Conservation (phyloP, 2,113 vertebrate genomes). For the Cololabis saira region DNA sequence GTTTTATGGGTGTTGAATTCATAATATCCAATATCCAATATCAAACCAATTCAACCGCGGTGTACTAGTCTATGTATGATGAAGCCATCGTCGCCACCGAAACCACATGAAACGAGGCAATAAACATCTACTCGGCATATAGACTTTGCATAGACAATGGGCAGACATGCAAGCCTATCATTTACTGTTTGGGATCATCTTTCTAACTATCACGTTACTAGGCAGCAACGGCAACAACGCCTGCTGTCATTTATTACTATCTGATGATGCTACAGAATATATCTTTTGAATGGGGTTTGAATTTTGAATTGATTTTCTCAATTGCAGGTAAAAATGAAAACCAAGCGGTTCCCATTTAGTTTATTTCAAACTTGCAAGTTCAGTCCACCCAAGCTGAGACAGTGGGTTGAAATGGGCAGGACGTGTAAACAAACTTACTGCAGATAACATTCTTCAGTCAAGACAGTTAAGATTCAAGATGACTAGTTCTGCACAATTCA, state of each 20-base stretch:
- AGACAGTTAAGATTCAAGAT: not conserved
- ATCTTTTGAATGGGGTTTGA: not conserved
- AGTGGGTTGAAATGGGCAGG: constrained; percentile 5
- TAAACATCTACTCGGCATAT: constrained; percentile 17
- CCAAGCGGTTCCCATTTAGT: not conserved
- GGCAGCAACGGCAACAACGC: constrained; percentile 10
- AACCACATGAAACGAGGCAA: constrained; percentile 7
- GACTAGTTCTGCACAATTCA: not conserved
- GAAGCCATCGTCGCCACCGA: constrained; percentile 9
- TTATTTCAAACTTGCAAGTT: not conserved
- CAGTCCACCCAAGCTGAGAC: constrained; percentile 9
- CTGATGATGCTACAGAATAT: not conserved
- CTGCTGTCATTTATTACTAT: constrained; percentile 10
- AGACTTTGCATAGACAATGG: constrained; percentile 51
- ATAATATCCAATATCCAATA: too few species aligned
- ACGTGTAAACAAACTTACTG: constrained; percentile 24
- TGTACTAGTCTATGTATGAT: too few species aligned
- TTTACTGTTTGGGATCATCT: constrained; percentile 41
- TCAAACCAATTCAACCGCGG: too few species aligned
- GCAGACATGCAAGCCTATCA: constrained; percentile 35
- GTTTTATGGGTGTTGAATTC: too few species aligned
- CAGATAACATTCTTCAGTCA: constrained; percentile 18
- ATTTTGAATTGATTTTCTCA: constrained; percentile 4
- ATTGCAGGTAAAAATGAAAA: not conserved
- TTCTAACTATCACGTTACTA: constrained; percentile 51